Conservation (phyloP, 2,113 vertebrate genomes). For the Callopanchax toddi region DNA sequence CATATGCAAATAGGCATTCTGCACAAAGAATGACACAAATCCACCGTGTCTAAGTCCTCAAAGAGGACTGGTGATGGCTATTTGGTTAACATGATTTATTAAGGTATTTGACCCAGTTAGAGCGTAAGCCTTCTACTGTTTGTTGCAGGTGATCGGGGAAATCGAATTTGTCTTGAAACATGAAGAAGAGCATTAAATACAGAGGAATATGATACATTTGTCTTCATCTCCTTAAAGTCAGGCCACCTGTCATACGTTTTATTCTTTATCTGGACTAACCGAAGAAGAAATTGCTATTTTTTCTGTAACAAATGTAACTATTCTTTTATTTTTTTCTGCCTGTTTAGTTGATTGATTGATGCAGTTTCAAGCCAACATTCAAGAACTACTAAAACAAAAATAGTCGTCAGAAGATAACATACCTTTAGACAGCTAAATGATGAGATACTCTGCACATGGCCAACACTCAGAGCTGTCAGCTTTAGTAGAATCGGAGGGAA, state of each 20-base stretch:
- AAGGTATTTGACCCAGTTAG: constrained; percentile 72
- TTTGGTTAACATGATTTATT: constrained; percentile 75
- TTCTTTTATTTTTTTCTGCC: too few species aligned
- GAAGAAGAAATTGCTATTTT: too few species aligned
- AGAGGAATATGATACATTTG: neutral
- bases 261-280: neutral
- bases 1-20: constrained; percentile 76
- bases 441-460: neutral
- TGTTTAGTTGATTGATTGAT: too few species aligned
- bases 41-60: constrained; percentile 73
- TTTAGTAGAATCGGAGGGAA: neutral
- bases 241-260: neutral
- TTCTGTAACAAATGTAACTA: too few species aligned
- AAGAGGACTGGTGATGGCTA: constrained; percentile 57
- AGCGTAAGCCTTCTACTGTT: constrained; percentile 20
- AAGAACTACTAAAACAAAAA: neutral
- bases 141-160: constrained; percentile 31
- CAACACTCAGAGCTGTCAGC: neutral
- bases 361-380: neutral
- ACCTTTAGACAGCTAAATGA: too few species aligned
- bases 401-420: neutral
- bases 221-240: neutral
- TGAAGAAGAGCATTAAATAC: neutral
- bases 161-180: constrained; percentile 4
- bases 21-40: constrained; percentile 74